Conservation (phyloP, 2,113 vertebrate genomes). For the Smithornis capensis region DNA sequence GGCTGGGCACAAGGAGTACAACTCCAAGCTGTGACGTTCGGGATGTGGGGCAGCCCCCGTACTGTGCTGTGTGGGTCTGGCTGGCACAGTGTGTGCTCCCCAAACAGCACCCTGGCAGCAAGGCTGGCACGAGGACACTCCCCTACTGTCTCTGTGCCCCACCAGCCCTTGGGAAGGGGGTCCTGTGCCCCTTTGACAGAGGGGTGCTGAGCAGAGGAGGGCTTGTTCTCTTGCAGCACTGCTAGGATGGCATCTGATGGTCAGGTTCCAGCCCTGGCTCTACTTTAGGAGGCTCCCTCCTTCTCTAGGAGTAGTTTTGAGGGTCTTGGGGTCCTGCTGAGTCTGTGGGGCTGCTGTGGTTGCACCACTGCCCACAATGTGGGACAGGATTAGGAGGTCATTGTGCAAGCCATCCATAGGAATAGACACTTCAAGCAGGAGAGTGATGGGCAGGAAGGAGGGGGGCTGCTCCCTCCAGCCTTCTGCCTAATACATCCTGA, state of each 20-base stretch:
- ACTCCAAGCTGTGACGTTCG: rapidly evolving
- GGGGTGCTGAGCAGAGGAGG: not conserved
- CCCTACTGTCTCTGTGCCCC: not conserved
- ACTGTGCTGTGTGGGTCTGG: not conserved
- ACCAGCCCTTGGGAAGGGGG: not conserved
- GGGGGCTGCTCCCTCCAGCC: not conserved
- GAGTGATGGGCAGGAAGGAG: not conserved
- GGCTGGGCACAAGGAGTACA: no score
- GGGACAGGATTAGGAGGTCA: not conserved
- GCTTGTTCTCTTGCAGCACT: rapidly evolving
- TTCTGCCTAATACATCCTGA: not conserved
- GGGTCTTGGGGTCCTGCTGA: rapidly evolving
- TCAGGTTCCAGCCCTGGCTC: not conserved
- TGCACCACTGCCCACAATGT: rapidly evolving
- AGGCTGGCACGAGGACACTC: not conserved
- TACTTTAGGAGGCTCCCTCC: not conserved
- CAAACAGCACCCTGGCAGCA: not conserved
- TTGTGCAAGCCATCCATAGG: not conserved
- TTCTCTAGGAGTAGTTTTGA: not conserved
- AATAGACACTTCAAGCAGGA: not conserved
- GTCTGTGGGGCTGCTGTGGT: not conserved
- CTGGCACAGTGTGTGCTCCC: rapidly evolving
- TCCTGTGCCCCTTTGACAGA: rapidly evolving
- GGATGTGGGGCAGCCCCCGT: not conserved
- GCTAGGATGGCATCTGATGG: not conserved